Conservation (phyloP, 2,888 invertebrate genomes). For the Lithosia quadra region DNA sequence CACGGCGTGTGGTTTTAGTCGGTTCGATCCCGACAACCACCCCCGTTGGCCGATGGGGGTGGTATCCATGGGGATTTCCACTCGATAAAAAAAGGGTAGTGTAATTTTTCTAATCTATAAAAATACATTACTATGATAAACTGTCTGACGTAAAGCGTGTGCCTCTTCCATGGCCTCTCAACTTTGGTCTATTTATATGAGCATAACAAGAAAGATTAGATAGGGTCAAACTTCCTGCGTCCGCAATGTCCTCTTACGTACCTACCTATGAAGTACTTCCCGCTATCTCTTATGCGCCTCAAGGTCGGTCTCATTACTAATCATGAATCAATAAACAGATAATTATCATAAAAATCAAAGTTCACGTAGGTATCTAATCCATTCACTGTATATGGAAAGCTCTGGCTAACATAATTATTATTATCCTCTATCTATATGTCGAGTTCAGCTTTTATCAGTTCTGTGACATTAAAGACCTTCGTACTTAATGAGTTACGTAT, state of each 20-base stretch:
- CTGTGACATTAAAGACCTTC: conserved; percentile 2
- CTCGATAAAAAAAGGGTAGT: no score
- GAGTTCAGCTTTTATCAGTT: background rate
- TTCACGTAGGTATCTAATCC: conserved; percentile 17
- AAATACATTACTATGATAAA: background rate
- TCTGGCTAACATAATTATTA: conserved; percentile 42
- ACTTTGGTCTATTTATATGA: conserved; percentile 6
- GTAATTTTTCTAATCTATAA: no score
- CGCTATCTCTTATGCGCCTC: background rate
- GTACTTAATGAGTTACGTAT: background rate
- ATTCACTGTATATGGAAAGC: conserved; percentile 32
- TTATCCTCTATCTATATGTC: conserved; percentile 47
- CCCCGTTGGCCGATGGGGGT: no score
- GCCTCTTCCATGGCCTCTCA: background rate
- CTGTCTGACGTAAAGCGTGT: background rate
- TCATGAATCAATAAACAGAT: conserved; percentile 20
- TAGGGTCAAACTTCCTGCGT: conserved; percentile 15
- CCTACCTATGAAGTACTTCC: background rate
- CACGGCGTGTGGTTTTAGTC: no score
- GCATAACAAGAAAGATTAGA: conserved; percentile 12
- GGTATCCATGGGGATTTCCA: no score
- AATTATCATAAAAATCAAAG: conserved; percentile 24
- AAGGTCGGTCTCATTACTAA: conserved; percentile 36
- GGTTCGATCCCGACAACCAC: no score
- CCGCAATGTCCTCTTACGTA: conserved; percentile 14